phyloP scores from a whole-genome alignment of 2,113 vertebrate genomes.

The Phrynosoma platyrhinos region DNA sequence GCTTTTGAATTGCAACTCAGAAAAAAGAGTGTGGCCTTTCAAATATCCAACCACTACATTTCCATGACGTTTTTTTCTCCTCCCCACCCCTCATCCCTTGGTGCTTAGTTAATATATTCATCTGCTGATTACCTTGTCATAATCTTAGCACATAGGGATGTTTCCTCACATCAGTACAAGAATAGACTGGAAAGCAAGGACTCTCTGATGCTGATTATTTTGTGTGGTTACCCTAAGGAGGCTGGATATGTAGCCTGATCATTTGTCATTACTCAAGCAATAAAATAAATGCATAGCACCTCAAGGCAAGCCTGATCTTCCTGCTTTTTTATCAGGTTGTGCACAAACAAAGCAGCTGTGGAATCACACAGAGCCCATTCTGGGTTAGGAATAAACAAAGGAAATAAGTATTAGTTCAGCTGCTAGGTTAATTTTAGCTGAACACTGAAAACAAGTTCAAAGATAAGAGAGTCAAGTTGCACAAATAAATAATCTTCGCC shows the following conservation, averaged over 20 bases:
- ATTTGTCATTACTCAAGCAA: background rate
- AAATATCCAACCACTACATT: too few relatives aligned
- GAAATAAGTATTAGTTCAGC: constrained; percentile 18
- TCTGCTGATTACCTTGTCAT: background rate
- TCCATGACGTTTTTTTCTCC: too few relatives aligned
- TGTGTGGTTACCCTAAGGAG: background rate
- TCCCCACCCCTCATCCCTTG: background rate
- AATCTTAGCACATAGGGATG: background rate
- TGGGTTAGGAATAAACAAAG: constrained; percentile 3
- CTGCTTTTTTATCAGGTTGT: background rate
- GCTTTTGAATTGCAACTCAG: too few relatives aligned
- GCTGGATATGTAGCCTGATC: background rate
- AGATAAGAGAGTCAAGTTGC: background rate
- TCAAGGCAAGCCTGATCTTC: background rate
- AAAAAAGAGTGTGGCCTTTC: background rate
- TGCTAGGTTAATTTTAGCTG: constrained; percentile 8
- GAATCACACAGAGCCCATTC: background rate
- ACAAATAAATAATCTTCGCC: background rate
- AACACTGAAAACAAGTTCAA: constrained; percentile 6
- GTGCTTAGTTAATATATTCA: background rate
- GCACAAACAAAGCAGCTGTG: background rate
- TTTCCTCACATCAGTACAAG: too few relatives aligned
- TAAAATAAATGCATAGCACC: background rate
- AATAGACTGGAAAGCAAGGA: background rate
- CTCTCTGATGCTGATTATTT: background rate